Percentiles rank a stretch among this genome's conserved stretches.
phyloP scores from a whole-genome alignment of 92 coral and sea anemone genomes.

The Actinernus sp. region DNA sequence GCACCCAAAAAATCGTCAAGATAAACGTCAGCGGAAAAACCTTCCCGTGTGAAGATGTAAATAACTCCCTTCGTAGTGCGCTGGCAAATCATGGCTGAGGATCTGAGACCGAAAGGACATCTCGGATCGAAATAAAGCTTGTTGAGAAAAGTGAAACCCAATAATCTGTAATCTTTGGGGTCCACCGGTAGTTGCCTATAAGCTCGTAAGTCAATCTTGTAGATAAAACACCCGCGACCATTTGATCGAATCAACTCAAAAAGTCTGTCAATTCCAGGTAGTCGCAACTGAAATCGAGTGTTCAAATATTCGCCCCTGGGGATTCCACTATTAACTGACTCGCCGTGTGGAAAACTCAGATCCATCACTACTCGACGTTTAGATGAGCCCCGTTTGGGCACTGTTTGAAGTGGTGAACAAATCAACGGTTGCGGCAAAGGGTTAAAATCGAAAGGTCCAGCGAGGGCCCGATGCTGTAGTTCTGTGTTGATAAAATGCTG shows the following conservation, averaged over 20 bases:
- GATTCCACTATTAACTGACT: constrained; percentile 33
- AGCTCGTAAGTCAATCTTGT: constrained; percentile 31
- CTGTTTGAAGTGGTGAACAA: constrained; percentile 45
- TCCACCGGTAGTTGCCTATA: constrained; percentile 8
- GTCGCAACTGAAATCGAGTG: constrained; percentile 15
- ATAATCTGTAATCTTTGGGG: constrained; percentile 16
- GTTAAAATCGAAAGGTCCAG: constrained; percentile 8
- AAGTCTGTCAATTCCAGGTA: constrained; percentile 21
- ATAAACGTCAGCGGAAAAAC: constrained; percentile 7
- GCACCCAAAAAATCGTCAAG: too few species aligned
- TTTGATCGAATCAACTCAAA: constrained; percentile 10
- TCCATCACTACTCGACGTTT: constrained; percentile 58
- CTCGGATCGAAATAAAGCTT: constrained; percentile 13
- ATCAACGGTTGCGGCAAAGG: constrained; percentile 12
- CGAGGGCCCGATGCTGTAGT: constrained; percentile 8
- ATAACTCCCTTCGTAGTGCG: constrained; percentile 6
- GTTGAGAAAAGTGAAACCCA: constrained; percentile 2
- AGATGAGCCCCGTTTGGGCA: constrained; percentile 37
- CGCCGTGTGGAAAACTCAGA: constrained; percentile 31
- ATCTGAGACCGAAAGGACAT: constrained; percentile 21
- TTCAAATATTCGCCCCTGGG: constrained; percentile 15
- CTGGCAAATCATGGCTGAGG: constrained; percentile 22
- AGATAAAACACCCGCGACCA: constrained; percentile 36
- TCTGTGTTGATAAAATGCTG: constrained; percentile 28
- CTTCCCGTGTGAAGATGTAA: constrained; percentile 8